Base-by-base conservation (phyloP, 92 coral and sea anemone genomes). In the Epizoanthus fatuus region DNA sequence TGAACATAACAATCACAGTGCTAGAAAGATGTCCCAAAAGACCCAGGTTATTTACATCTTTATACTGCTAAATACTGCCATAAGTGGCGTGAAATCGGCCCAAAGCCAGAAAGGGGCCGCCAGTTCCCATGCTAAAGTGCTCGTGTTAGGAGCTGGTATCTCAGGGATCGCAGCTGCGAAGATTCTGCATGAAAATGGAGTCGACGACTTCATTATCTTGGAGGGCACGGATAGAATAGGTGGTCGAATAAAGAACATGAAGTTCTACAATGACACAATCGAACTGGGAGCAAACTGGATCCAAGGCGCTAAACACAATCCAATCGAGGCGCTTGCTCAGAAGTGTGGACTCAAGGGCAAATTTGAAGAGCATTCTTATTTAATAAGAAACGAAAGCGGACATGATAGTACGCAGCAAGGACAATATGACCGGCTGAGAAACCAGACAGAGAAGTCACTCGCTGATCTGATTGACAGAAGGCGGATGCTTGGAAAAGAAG, bases 221-320 rank as follows among this genome's bases (percentile, higher is more conserved):
- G 98, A 95, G 87, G 98, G 98, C 1, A 70, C 79, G 37, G 86
- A 91, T 13, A 65, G 92, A 20, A 89, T 93, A 42, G 98, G 98
- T 3, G 98, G 98, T 0, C 70, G 98, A n/a, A 87, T 95, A 81
- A 85, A 91, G 22, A 86, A 87, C 25, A 72, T 58, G 82, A 32
- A 81, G 58, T 95, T 91, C 54, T 93, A 92, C 56, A 89, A 86
- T 3, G 93, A 95, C 53, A 88, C 94, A 1, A 86, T 95, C 20
- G 98, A 95, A 79, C 92, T 95, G 14, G 98, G 98, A 49, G 98
- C 98, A 45, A 95, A 95, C 81, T 95, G 98, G 98, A 92, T 95
- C 32, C 98, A 95, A 85, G 98, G 98, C 49, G 42, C 77, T 2
- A 89, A 91, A 63, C 75, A 82, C 14, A 95, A 95, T 59, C 98